These are phyloP conservation scores for Chrysaora quinquecirrha DNA, from an alignment of 30 jellyfish, hydroid and myxozoan species.

Conservation along the genomic window DNA sequence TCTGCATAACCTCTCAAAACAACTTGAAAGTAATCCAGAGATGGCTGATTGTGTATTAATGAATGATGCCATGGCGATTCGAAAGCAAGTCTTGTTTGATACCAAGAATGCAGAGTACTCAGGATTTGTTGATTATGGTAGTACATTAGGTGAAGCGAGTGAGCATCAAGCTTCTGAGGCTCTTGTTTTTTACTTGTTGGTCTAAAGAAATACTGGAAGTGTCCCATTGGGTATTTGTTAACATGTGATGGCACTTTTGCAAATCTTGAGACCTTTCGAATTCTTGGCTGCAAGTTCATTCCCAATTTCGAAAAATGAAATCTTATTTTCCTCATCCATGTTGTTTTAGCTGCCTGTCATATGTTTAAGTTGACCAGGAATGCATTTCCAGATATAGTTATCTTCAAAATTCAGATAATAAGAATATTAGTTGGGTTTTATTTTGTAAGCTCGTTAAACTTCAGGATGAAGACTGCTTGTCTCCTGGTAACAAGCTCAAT, in stretches of 20 bases:
- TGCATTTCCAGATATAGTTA: slow-evolving; percentile 26
- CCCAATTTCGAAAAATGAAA: neutral
- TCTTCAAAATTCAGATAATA: too few species aligned
- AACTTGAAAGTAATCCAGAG: too few species aligned
- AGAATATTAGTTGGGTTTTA: slow-evolving; percentile 22
- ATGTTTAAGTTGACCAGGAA: slow-evolving; percentile 52
- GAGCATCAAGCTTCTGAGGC: slow-evolving; percentile 51
- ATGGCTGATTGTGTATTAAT: too few species aligned
- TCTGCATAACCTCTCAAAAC: too few species aligned
- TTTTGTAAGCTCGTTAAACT: slow-evolving; percentile 5
- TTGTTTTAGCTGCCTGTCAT: slow-evolving; percentile 18
- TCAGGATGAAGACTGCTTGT: slow-evolving; percentile 45
- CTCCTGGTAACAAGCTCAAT: too few species aligned
- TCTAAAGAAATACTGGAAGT: too few species aligned
- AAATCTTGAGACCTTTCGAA: too few species aligned
- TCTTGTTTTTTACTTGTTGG: too few species aligned
- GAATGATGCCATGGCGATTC: slow-evolving; percentile 57
- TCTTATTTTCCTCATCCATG: neutral
- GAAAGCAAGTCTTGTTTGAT: slow-evolving; percentile 52
- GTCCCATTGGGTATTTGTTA: too few species aligned
- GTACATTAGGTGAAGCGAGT: too few species aligned
- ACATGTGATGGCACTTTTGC: slow-evolving; percentile 66
- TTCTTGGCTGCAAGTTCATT: slow-evolving; percentile 28
- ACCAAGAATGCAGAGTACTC: neutral
- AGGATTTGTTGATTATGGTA: too few species aligned